These are phyloP conservation scores for Ganaspis brasiliensis DNA, from an alignment of 2,888 invertebrate genomes.

Conservation along the genomic window DNA sequence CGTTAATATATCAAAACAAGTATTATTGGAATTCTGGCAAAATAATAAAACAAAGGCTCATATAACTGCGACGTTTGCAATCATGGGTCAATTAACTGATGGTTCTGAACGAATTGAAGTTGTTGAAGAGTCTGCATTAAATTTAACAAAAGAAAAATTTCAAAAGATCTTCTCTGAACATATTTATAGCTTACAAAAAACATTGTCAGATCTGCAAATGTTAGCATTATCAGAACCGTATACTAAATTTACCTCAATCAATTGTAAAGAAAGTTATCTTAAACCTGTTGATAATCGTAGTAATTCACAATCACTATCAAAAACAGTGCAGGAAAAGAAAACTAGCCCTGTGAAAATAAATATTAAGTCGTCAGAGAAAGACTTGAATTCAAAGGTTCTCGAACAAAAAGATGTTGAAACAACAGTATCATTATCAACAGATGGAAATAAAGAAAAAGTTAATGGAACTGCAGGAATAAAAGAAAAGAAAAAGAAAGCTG, in stretches of 20 bases:
- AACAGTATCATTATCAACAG: not conserved
- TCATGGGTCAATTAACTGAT: constrained; percentile 75
- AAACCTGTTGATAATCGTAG: not conserved
- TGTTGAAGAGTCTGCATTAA: constrained; percentile 75
- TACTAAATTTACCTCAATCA: constrained; percentile 72
- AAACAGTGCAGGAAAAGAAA: constrained; percentile 4
- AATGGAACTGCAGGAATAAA: constrained; percentile 2
- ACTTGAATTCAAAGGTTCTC: not conserved
- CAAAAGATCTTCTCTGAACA: constrained; percentile 77
- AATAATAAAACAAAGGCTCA: constrained; percentile 65
- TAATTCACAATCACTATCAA: not conserved
- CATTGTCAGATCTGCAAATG: constrained; percentile 69
- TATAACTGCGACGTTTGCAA: constrained; percentile 73
- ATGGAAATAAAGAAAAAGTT: constrained; percentile 45
- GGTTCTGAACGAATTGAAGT: constrained; percentile 75
- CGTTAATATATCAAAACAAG: constrained; percentile 80
- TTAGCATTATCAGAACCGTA: constrained; percentile 72
- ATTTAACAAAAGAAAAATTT: constrained; percentile 72
- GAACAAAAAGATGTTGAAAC: not conserved
- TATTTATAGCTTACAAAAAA: constrained; percentile 79
- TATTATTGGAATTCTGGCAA: constrained; percentile 75
- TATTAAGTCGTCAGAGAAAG: constrained; percentile 56
- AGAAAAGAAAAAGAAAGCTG: constrained; percentile 44
- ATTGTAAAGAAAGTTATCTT: constrained; percentile 62
- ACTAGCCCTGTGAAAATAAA: constrained; percentile 33